Base-by-base conservation (phyloP, 1,140 invertebrate species). In the Phocides pigmalion region DNA sequence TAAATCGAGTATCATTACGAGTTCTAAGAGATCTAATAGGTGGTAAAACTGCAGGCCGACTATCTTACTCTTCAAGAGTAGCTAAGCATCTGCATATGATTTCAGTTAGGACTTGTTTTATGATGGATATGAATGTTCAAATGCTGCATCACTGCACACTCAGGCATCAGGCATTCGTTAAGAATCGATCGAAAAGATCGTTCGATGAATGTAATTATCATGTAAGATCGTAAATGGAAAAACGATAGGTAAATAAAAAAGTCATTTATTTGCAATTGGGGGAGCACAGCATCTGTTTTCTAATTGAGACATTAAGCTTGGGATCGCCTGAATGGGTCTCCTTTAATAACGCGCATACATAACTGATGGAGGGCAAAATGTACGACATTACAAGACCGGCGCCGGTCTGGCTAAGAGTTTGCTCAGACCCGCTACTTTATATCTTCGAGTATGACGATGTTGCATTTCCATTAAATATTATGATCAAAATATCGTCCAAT, bases 271-370 rank as follows among this genome's bases (percentile, higher is more conserved):
- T 62, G 69, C 70, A 73, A 78, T 86, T 72, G 61, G 67, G 62
- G 37, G 50, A 54, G 63, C 51, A 73, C 70, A 70, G 65, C 87
- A 88, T 89, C 79, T 88, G 85, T 80, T 82, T 81, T 84, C 77
- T 85, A 87, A 87, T 89, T 82, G 81, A 86, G 83, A 82, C 83
- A 89, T 89, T 89, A 87, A 79, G 73, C 70, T 68, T 61, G 68
- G 76, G 74, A 78, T 84, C 70, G 73, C 64, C 72, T 67, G 65
- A 81, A 81, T 65, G 80, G 73, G 70, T 75, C 74, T 73, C 63
- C 76, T 84, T 86, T 82, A 83, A 87, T 87, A 82, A 80, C 79
- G 67, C 70, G 75, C 79, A 81, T 81, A 85, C 65, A 82, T 83
- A 82, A 87, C 75, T 76, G 81, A 87, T 81, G 84, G 75, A 63